Evolutionary conservation across 2,797 vertebrate species (phyloP), one percentile per base, ranked within the genome.

Genomic region (Notolabrus celidotus): DNA sequence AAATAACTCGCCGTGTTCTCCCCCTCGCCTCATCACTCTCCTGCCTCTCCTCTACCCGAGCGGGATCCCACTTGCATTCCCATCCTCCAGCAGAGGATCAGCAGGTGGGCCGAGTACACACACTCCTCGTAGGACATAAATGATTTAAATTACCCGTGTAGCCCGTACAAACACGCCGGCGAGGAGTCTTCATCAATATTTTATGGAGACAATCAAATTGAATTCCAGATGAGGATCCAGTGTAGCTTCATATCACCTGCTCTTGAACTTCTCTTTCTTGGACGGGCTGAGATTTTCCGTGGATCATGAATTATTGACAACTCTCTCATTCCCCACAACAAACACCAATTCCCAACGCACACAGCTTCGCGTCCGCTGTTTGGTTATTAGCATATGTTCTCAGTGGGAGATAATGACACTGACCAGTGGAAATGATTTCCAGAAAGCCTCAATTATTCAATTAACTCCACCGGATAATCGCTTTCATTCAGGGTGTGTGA

Each of bases 151-250:
- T 25, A 67, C 56, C 71, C 56, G 14, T 73, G 81, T 55, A 74
- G 69, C 65, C 68, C 36, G 72, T 78, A 54, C 77, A 87, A 87
- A 87, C 79, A 85, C 23, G 0, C n/a, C 39, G 85, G 80, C 70
- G 27, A 79, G 60, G 42, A 66, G 39, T 71, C 74, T 78, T 86
- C 78, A 90, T 92, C 68, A 83, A 89, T 91, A 42, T 74, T 90
- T 68, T 65, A 91, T 82, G 59, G 10, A 51, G 76, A 80, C 77
- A 84, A 90, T 90, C 85, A 83, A 71, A 88, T 80, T 65, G 71
- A 84, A 89, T 89, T 80, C 58, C 60, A 77, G 70, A 91, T 85
- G 83, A 85, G 67, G 34, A 36, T n/a, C 2, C 38, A 41, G 19
- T 9, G 39, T 54, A 63, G 58, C 66, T 78, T 71, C 55, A 53